Base-by-base conservation (phyloP, 2,113 vertebrate genomes). In the Myotis yumanensis region DNA sequence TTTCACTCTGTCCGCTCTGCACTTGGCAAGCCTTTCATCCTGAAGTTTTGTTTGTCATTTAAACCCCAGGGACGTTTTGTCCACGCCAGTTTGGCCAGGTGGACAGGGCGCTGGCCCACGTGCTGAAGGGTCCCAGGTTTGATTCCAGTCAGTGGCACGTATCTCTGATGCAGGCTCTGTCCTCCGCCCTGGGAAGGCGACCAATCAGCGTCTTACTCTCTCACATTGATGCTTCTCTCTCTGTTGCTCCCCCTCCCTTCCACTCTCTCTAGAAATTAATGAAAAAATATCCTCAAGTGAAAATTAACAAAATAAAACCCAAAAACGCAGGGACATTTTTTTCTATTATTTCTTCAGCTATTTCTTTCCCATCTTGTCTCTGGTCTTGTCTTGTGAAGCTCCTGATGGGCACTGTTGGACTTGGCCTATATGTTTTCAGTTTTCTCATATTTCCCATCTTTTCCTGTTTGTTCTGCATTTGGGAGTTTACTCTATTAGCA, bases 401-500 rank as follows among this genome's bases (percentile, higher is more conserved):
- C 43, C 30, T 88, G 23, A 43, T 79, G 54, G 17, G 15, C 16
- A 48, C 43, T 72, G 3, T 81, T 88, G n/a, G 35, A 66, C 32
- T 52, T 72, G 43, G 43, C n/a, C 86, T 87, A 2, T 77, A 57
- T 76, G 23, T 77, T 84, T 86, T 80, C 46, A 80, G 30, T 94
- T 66, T 66, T 85, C 25, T 73, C 35, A 3, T 71, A 28, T 81
- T 86, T 93, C 73, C 17, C 37, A 22, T 59, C 11, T 86, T 80
- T 57, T 88, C 84, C 43, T 66, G 23, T 86, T 89, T 59, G 75
- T 68, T 96, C 40, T 90, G 18, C 85, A 89, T 96, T 89, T 92
- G 40, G 35, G 75, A 76, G 11, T 69, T 86, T 81, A 69, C 68
- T 40, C 43, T 35, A 32, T 81, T 35, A 88, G 40, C 35, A 84